phyloP scores from a whole-genome alignment of 2,113 vertebrate genomes.

The Barbus barbus region DNA sequence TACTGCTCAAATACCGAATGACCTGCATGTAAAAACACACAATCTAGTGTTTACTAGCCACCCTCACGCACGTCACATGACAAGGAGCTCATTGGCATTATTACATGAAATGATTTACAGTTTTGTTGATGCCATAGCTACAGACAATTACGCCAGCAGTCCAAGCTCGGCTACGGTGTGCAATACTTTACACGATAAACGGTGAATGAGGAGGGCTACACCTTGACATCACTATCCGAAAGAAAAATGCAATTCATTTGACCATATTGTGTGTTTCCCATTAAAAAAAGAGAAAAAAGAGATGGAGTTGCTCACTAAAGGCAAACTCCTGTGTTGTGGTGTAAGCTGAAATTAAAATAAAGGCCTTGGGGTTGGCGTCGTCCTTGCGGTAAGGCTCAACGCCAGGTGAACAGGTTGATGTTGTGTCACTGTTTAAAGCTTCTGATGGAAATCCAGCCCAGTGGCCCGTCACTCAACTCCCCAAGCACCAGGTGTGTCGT shows the following conservation, averaged over 20 bases:
- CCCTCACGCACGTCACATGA: constrained; percentile 55
- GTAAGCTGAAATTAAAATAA: not conserved
- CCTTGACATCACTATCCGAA: constrained; percentile 1
- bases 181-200: constrained; percentile 4
- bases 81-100: constrained; percentile 34
- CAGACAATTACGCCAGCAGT: constrained; percentile 8
- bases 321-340: not conserved
- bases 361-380: too few species aligned
- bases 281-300: not conserved
- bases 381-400: not conserved
- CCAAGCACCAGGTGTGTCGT: not conserved
- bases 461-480: not conserved
- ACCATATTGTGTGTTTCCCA: constrained; percentile 7
- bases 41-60: constrained; percentile 37
- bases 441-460: not conserved
- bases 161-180: constrained; percentile 18
- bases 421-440: not conserved
- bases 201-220: constrained; percentile 22
- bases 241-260: not conserved
- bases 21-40: constrained; percentile 37
- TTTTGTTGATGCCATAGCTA: constrained; percentile 33
- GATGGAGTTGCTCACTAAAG: constrained; percentile 8
- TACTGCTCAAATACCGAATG: constrained; percentile 23
- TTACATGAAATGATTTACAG: constrained; percentile 29
- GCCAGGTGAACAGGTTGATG: constrained; percentile 25